These are phyloP conservation scores for Drosophila affinis DNA, from an alignment of 2,888 invertebrate genomes.

Conservation along the genomic window DNA sequence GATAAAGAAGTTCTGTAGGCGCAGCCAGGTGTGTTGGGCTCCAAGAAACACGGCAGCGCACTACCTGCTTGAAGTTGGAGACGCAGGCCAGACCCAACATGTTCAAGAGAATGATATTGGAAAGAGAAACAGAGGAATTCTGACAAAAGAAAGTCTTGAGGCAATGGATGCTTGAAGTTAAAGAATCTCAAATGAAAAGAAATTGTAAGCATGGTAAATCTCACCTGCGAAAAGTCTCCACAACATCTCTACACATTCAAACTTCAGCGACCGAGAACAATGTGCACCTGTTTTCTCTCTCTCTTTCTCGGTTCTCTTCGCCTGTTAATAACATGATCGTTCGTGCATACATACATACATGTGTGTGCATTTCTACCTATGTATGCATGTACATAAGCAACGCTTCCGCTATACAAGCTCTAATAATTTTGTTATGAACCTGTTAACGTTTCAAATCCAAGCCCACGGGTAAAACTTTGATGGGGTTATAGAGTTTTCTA, in stretches of 20 bases:
- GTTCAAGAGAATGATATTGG: slow-evolving; percentile 10
- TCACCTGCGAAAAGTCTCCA: slow-evolving; percentile 45
- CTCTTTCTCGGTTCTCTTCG: slow-evolving; percentile 41
- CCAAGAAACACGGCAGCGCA: slow-evolving; percentile 11
- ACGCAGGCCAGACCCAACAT: background rate
- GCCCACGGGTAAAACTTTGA: slow-evolving; percentile 27
- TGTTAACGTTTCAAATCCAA: slow-evolving; percentile 20
- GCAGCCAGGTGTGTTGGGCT: slow-evolving; percentile 34
- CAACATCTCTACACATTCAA: slow-evolving; percentile 55
- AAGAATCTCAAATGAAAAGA: slow-evolving; percentile 54
- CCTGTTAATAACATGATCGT: slow-evolving; percentile 40
- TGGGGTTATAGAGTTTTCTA: slow-evolving; percentile 29
- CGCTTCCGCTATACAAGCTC: slow-evolving; percentile 30
- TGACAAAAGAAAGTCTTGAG: slow-evolving; percentile 41
- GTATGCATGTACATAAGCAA: slow-evolving; percentile 8
- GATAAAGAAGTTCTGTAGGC: slow-evolving; percentile 71
- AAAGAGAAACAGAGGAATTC: slow-evolving; percentile 16
- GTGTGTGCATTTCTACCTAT: slow-evolving; percentile 13
- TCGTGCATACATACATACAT: background rate
- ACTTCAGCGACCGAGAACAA: slow-evolving; percentile 65
- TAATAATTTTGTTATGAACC: slow-evolving; percentile 37
- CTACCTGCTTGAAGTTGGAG: slow-evolving; percentile 44
- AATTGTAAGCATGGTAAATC: slow-evolving; percentile 51
- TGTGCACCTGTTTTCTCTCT: slow-evolving; percentile 62
- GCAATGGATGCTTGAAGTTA: slow-evolving; percentile 32